Evolutionary conservation across 2,113 vertebrate species (phyloP).

Genomic region (Calypte anna): DNA sequence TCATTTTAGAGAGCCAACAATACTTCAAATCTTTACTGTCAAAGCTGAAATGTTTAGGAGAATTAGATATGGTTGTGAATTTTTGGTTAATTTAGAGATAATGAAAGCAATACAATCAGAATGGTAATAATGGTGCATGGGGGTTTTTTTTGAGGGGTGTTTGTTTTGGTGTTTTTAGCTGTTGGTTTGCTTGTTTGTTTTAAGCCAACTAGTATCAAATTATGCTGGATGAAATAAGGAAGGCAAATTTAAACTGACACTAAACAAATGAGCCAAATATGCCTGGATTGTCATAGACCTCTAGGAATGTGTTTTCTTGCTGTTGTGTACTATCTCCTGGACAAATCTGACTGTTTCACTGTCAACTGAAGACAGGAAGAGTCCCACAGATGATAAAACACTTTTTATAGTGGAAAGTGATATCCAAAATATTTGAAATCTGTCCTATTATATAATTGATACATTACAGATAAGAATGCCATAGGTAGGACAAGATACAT

Average conservation of each 20-base stretch:
- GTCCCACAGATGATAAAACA: background rate
- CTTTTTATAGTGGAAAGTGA: background rate
- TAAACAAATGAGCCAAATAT: background rate
- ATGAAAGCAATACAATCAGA: background rate
- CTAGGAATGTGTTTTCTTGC: background rate
- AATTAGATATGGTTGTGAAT: background rate
- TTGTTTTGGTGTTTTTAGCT: no score
- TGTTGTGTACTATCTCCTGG: background rate
- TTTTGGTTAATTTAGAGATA: background rate
- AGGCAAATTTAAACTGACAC: background rate
- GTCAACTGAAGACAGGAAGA: background rate
- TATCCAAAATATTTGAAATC: background rate
- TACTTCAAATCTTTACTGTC: background rate
- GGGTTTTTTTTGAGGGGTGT: no score
- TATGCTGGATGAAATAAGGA: background rate
- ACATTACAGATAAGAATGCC: background rate
- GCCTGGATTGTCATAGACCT: background rate
- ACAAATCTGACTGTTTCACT: background rate
- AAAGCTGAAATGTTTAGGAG: background rate
- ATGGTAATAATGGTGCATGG: background rate
- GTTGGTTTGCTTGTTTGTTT: background rate
- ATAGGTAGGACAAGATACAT: background rate
- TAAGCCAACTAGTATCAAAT: background rate
- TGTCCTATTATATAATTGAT: background rate
- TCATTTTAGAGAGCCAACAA: background rate